A percentile compares a stretch with the other conserved stretches of the same genome.
These are phyloP conservation scores for Brienomyrus longianalis DNA, from an alignment of 2,113 vertebrate species.

Conservation along the genomic window DNA sequence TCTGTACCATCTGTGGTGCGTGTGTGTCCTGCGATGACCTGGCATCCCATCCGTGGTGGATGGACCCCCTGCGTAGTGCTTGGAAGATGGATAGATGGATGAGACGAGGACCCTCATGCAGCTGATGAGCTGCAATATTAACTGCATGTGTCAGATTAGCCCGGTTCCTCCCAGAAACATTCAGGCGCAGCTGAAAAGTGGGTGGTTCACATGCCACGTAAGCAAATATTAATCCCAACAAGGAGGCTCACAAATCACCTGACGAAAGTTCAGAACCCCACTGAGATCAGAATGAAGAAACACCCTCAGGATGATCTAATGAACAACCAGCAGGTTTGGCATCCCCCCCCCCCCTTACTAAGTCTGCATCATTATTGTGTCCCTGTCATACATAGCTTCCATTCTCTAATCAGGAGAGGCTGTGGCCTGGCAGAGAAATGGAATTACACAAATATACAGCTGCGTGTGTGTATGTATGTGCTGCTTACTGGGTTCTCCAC, in stretches of 20 bases:
- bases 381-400: not conserved
- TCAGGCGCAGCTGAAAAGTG: not conserved
- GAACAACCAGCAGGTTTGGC: not conserved
- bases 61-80: not conserved
- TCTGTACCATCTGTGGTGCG: not conserved
- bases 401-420: not conserved
- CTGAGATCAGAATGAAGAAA: not conserved
- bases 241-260: not conserved
- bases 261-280: not conserved
- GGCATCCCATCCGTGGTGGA: not conserved
- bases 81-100: not conserved
- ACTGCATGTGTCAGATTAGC: not conserved
- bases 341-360: not conserved
- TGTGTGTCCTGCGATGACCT: not conserved
- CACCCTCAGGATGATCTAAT: not conserved
- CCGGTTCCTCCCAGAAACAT: not conserved
- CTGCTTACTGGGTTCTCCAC: not conserved
- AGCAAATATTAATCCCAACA: not conserved
- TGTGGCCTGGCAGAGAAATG: not conserved
- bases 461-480: not conserved
- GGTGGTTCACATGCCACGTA: not conserved
- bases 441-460: not conserved
- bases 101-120: not conserved
- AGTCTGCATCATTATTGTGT: not conserved
- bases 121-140: not conserved